Percentiles rank a stretch among this genome's conserved stretches.
Conservation (phyloP, 2,888 invertebrate genomes). For the Macrophya alboannulata region DNA sequence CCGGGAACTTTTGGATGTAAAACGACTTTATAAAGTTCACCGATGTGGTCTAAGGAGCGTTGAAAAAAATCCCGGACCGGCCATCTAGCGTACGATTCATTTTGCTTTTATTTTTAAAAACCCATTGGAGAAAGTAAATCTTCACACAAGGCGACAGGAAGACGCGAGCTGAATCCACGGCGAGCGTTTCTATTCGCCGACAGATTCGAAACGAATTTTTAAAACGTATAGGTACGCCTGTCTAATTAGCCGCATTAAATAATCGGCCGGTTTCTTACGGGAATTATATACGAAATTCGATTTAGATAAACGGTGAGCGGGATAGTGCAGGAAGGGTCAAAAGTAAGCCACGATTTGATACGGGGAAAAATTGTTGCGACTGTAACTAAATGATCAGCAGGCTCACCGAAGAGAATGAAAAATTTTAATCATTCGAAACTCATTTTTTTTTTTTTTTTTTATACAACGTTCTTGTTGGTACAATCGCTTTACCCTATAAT, state of each 20-base stretch:
- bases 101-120: constrained; percentile 43
- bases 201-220: constrained; percentile 5
- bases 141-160: neutral
- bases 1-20: neutral
- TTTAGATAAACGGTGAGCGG: neutral
- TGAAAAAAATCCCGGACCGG: neutral
- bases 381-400: neutral
- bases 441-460: neutral
- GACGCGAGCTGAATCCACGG: constrained; percentile 31
- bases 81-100: neutral
- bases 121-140: constrained; percentile 41
- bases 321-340: neutral
- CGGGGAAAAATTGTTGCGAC: neutral
- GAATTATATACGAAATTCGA: neutral
- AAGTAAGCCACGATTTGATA: constrained; percentile 20
- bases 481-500: neutral
- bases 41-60: neutral
- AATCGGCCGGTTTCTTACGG: neutral
- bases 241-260: neutral
- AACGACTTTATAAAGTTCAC: neutral
- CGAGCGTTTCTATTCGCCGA: neutral
- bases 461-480: neutral
- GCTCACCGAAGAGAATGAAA: neutral
- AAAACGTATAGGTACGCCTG: neutral
- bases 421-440: neutral